These are phyloP conservation scores for Australoheros facetus DNA, from an alignment of 2,797 vertebrate genomes.

Conservation along the genomic window DNA sequence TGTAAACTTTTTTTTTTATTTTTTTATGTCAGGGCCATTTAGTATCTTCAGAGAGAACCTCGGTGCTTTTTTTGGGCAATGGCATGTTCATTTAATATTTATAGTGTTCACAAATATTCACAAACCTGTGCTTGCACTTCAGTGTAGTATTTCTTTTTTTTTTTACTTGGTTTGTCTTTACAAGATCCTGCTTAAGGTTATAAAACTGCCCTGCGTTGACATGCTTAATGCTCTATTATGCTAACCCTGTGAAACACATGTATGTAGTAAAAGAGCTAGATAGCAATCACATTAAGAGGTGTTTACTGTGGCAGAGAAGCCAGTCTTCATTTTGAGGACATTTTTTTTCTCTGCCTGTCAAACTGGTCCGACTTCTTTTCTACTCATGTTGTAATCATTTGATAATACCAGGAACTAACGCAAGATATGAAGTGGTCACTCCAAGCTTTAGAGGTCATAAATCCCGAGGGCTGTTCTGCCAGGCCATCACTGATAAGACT, in stretches of 20 bases:
- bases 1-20: not conserved
- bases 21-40: not conserved
- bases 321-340: constrained; percentile 22
- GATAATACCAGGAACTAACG: not conserved
- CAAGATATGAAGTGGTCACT: not conserved
- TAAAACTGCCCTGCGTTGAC: not conserved
- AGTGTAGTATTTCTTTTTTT: not conserved
- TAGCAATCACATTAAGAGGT: not conserved
- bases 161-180: not conserved
- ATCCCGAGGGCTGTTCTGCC: not conserved
- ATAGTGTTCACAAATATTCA: no score
- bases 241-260: not conserved
- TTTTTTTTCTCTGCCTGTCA: not conserved
- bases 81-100: not conserved
- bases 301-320: not conserved
- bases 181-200: not conserved
- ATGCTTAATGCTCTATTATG: not conserved
- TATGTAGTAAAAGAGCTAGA: rapidly evolving
- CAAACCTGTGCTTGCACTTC: rapidly evolving
- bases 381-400: constrained; percentile 5
- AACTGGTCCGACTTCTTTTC: constrained; percentile 54
- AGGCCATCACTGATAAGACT: constrained; percentile 16
- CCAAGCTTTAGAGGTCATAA: constrained; percentile 14
- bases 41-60: not conserved
- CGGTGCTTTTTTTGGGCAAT: not conserved